phyloP scores from a whole-genome alignment of 2,113 vertebrate genomes.

The Melanotaenia duboulayi region DNA sequence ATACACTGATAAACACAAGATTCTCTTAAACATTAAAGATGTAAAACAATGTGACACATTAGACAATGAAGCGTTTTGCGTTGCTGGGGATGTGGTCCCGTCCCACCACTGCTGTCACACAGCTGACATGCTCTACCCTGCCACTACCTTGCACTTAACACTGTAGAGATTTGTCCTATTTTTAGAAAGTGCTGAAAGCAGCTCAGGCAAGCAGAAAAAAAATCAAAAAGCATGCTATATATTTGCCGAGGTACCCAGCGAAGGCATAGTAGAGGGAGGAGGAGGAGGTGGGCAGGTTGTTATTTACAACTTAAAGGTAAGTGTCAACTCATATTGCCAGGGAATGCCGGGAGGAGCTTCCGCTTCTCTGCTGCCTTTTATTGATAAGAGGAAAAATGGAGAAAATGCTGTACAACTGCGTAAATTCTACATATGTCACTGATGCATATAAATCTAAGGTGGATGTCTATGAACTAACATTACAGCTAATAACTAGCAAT shows the following conservation, averaged over 20 bases:
- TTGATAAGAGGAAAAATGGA: background rate
- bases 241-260: conserved; percentile 53
- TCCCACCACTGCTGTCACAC: conserved; percentile 26
- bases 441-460: conserved; percentile 35
- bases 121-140: conserved; percentile 53
- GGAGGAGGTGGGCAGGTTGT: conserved; percentile 12
- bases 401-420: conserved; percentile 22
- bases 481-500: conserved; percentile 29
- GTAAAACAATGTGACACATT: background rate
- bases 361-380: conserved; percentile 41
- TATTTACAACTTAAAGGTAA: conserved; percentile 54
- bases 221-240: conserved; percentile 66
- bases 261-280: conserved; percentile 1
- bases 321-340: conserved; percentile 38
- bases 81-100: background rate
- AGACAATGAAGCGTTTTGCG: background rate
- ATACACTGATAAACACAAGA: background rate
- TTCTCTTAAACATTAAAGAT: background rate
- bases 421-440: conserved; percentile 38
- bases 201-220: conserved; percentile 75
- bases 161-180: conserved; percentile 60
- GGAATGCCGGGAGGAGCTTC: conserved; percentile 52
- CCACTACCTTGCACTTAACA: conserved; percentile 53
- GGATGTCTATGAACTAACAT: conserved; percentile 49
- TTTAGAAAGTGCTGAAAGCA: conserved; percentile 75